Base-by-base conservation (phyloP, 2,888 invertebrate species). In the Eupithecia subfuscata region DNA sequence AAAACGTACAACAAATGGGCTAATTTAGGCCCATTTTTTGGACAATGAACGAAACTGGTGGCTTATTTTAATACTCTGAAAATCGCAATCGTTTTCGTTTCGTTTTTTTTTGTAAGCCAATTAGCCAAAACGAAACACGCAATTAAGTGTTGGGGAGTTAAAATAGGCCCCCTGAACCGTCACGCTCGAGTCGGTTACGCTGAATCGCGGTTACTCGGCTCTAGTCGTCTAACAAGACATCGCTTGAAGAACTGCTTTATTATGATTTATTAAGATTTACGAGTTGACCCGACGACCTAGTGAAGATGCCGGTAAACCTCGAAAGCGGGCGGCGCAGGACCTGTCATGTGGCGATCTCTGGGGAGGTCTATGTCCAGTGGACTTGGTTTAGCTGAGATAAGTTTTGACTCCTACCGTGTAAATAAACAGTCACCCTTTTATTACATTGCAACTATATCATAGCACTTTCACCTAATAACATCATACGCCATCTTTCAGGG, bases 401-500 rank as follows among this genome's bases (percentile, higher is more conserved):
- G 30, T 30, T 30, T 30, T 30, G 1, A 30, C 30, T 30, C 30
- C 2, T 30, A 30, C 30, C 30, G 30, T 30, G 45, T 48, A 48
- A 48, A 48, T 48, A n/a, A n/a, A 18, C 48, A 48, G n/a, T 18
- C n/a, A 9, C 18, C 18, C 18, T 48, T 48, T 48, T 56, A 56
- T 5, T 4, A 9, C 3, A 56, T 11, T 11, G 3, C 9, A 22
- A 56, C 22, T 56, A 56, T 22, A 56, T 56, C 52, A 56, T 4
- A 56, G 52, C 52, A 56, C 22, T 56, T 56, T 56, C 52, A 0
- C 52, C 11, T 25, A n/a, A 60, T 69, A 73, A 73, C 60, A 18
- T 67, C 25, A 25, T 30, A n/a, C 67, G 18, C 16, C 64, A 64
- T 64, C 16, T 69, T 69, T 34, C 89, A 98, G 98, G 99, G 64